phyloP scores from a whole-genome alignment of 2,797 vertebrate genomes.

The Hipposideros larvatus region DNA sequence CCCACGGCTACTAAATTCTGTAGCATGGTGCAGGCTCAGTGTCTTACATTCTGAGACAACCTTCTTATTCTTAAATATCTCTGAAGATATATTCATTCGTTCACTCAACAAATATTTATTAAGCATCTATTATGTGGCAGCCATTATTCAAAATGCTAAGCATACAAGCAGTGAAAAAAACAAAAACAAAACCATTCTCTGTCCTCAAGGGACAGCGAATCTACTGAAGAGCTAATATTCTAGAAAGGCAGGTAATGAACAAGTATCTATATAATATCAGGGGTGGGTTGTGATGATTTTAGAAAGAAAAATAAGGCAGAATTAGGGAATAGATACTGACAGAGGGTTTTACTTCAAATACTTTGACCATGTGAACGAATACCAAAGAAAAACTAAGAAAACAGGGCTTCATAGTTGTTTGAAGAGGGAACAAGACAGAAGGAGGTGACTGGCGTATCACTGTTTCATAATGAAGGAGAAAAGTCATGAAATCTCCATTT shows the following conservation, averaged over 20 bases:
- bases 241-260: neutral
- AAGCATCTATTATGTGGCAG: neutral
- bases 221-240: neutral
- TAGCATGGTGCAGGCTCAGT: neutral
- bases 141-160: neutral
- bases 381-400: neutral
- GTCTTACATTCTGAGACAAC: neutral
- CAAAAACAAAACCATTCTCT: neutral
- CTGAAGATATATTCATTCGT: neutral
- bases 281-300: neutral
- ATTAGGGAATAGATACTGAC: neutral
- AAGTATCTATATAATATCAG: neutral
- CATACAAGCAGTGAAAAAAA: neutral
- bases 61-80: neutral
- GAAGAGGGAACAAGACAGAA: neutral
- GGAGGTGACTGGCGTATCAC: too few species aligned
- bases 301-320: slow-evolving; percentile 6
- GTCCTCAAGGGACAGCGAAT: neutral
- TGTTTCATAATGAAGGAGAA: neutral
- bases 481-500: neutral
- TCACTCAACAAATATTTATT: neutral
- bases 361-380: neutral
- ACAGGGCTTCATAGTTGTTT: neutral
- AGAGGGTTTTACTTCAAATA: neutral
- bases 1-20: neutral